Evolutionary conservation across 2,797 vertebrate genomes (phyloP).

Genomic region (Argentina silus): DNA sequence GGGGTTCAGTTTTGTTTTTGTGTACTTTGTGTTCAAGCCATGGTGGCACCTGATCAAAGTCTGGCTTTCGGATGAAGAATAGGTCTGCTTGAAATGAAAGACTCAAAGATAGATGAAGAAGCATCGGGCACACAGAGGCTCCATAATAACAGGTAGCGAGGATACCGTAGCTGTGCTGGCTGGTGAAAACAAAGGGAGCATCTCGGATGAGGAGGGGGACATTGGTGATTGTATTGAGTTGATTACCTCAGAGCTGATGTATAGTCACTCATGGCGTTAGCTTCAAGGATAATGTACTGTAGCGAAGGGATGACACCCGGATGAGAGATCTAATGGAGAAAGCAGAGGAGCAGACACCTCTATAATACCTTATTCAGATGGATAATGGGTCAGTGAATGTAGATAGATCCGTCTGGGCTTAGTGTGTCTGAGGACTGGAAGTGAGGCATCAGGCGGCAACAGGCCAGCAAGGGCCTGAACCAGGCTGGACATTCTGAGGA

Average conservation of each 20-base stretch:
- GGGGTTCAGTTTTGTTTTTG: background rate
- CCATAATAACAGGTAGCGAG: background rate
- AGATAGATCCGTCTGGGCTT: background rate
- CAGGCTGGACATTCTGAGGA: background rate
- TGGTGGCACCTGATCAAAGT: background rate
- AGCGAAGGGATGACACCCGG: background rate
- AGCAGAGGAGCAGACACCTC: background rate
- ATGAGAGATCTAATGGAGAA: conserved; percentile 15
- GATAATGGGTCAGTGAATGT: background rate
- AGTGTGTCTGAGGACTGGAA: background rate
- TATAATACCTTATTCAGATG: background rate
- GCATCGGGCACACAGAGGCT: background rate
- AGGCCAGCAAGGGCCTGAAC: background rate
- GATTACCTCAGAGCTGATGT: conserved; percentile 1
- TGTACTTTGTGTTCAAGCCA: background rate
- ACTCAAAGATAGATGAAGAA: conserved; percentile 16
- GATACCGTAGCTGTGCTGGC: background rate
- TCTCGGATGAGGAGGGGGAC: background rate
- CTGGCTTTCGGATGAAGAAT: background rate
- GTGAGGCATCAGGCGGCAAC: background rate
- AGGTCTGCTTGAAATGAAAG: conserved; percentile 3
- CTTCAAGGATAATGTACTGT: background rate
- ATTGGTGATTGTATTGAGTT: conserved; percentile 9
- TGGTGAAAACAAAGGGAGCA: conserved; percentile 1
- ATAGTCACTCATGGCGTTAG: conserved; percentile 1